Percentiles rank a stretch among this genome's conserved stretches.
phyloP scores from a whole-genome alignment of 1,140 invertebrate species.

The Luehdorfia chinensis region DNA sequence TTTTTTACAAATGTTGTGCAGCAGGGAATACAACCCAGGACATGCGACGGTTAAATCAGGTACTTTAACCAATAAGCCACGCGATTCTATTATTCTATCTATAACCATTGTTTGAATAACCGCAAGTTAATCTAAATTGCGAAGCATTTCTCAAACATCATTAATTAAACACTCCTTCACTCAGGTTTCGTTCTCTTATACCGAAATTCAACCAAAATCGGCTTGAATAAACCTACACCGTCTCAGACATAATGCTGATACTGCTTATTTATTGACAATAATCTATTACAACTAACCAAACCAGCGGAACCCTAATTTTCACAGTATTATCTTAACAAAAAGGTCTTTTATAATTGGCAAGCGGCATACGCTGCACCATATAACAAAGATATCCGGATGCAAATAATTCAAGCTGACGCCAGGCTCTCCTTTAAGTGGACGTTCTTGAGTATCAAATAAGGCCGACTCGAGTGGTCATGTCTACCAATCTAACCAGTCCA shows the following conservation, averaged over 20 bases:
- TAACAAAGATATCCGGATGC: conserved; percentile 21
- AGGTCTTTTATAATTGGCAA: conserved; percentile 31
- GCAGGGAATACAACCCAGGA: too few species aligned
- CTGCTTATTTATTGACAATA: conserved; percentile 56
- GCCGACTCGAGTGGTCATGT: conserved; percentile 46
- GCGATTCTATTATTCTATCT: too few species aligned
- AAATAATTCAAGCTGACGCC: conserved; percentile 9
- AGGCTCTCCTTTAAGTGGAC: conserved; percentile 30
- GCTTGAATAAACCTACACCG: conserved; percentile 42
- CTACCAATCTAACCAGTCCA: conserved; percentile 30
- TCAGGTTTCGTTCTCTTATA: too few species aligned
- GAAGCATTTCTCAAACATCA: conserved; percentile 21
- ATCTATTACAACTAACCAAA: conserved; percentile 41
- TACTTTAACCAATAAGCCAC: too few species aligned
- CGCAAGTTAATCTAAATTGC: too few species aligned
- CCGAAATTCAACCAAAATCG: conserved; percentile 42
- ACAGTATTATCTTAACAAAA: conserved; percentile 15
- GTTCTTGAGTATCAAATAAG: conserved; percentile 37
- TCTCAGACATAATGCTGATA: conserved; percentile 43
- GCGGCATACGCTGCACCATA: conserved; percentile 19
- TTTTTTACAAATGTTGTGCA: too few species aligned
- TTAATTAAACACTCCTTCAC: conserved; percentile 37
- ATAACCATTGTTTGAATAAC: too few species aligned
- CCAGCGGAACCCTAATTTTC: conserved; percentile 17
- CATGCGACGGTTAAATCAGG: too few species aligned